Conservation (phyloP, 2,888 invertebrate genomes). For the Gibbula magus region DNA sequence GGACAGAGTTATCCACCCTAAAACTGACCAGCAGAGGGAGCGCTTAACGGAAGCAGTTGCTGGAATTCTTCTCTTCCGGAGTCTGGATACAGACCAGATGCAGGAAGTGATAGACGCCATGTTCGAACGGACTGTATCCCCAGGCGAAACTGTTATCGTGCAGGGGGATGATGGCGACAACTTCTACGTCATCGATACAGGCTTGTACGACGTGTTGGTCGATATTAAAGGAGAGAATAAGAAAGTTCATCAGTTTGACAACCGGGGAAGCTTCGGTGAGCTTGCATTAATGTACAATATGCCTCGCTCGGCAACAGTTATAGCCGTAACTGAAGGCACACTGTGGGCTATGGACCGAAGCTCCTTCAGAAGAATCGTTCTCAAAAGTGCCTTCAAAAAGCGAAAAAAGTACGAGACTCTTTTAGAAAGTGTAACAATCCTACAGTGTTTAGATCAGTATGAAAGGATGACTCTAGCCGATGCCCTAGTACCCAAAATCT, state of each 20-base stretch:
- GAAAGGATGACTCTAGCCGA: slow-evolving; percentile 75
- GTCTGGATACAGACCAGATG: slow-evolving; percentile 74
- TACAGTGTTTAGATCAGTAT: slow-evolving; percentile 71
- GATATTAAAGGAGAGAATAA: slow-evolving; percentile 66
- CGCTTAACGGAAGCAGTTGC: slow-evolving; percentile 69
- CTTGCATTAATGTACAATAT: slow-evolving; percentile 75
- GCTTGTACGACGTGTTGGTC: slow-evolving; percentile 72
- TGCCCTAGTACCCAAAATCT: slow-evolving; percentile 68
- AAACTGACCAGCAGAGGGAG: slow-evolving; percentile 73
- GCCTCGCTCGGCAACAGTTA: slow-evolving; percentile 74
- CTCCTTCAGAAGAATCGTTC: slow-evolving; percentile 73
- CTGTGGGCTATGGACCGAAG: slow-evolving; percentile 75
- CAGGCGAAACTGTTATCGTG: slow-evolving; percentile 72
- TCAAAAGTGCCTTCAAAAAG: slow-evolving; percentile 74
- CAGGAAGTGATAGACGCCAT: slow-evolving; percentile 75
- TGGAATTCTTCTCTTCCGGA: slow-evolving; percentile 72
- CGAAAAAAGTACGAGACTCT: slow-evolving; percentile 73
- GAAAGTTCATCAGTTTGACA: slow-evolving; percentile 72
- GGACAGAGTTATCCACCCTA: slow-evolving; percentile 70
- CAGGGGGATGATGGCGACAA: slow-evolving; percentile 76
- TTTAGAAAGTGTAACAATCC: slow-evolving; percentile 71
- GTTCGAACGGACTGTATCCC: slow-evolving; percentile 72
- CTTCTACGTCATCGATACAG: slow-evolving; percentile 75
- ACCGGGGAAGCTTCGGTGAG: slow-evolving; percentile 75
- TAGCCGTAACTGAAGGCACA: slow-evolving; percentile 65